Base-by-base conservation (phyloP, 1,140 invertebrate species). In the Penaeus chinensis region DNA sequence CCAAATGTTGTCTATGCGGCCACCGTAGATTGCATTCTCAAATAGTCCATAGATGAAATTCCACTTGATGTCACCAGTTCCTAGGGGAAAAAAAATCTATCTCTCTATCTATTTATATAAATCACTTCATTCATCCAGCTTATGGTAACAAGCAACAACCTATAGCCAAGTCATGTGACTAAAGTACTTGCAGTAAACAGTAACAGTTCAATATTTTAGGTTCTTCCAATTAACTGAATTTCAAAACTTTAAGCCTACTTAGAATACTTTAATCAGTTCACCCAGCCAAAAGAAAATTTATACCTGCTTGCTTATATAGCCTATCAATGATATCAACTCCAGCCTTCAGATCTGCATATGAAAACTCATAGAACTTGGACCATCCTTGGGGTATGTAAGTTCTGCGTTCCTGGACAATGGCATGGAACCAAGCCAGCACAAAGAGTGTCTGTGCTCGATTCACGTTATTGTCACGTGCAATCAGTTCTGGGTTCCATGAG, bases 351-450 rank as follows among this genome's bases (percentile, higher is more conserved):
- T 99, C 98, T 1, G 95, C 94, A 89, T 96, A 95, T 63, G 95
- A 96, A 93, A 98, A 98, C 91, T 98, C 97, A 92, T 99, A 99
- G 91, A 95, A 96, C 91, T 96, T 96, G 0, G 95, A 95, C 96
- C 96, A 97, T 3, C 96, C 96, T 93, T 96, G 95, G 13, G 96
- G 96, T 90, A 98, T 96, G 91, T 95, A 98, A 89, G 94, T 96
- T 88, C 97, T 93, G 79, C 98, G 93, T 92, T 99, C 97, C 91
- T 98, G 97, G 27, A 98, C 92, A 11, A 98, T 93, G 0, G 97
- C 96, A 92, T 98, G 97, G 84, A 97, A 94, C 95, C 96, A 97
- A 16, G 96, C 94, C 18, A 97, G 91, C 5, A 95, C 93, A 91
- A 97, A 95, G 65, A 95, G 93, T 32, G 95, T 93, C 90, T 93